Evolutionary conservation across 2,113 vertebrate genomes (phyloP), one percentile per base, ranked within the genome.

Genomic region (Stegostoma tigrinum): DNA sequence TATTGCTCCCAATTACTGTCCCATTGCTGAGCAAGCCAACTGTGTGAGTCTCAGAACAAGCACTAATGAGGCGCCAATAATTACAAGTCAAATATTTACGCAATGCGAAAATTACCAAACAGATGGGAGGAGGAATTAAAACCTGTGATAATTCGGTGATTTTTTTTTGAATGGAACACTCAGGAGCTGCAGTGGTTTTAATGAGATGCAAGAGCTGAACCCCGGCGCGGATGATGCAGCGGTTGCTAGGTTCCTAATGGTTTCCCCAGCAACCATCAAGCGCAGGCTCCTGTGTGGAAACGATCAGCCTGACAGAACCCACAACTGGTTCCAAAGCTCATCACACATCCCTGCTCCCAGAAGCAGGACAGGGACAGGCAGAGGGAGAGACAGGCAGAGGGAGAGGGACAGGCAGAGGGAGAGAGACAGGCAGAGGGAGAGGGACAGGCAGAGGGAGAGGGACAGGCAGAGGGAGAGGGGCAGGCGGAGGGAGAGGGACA

Each of bases 241-340:
- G 97, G 98, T 99, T 98, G 98, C 98, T 97, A 98, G 98, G 98
- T 98, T 98, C 98, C 98, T 97, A 98, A 98, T 98, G 97, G 98
- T 99, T 98, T 98, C 98, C 97, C 97, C 97, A 98, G 98, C 97
- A 97, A 98, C 96, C 96, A 97, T 96, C 97, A 98, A 98, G 97
- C 97, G 97, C 97, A 97, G 97, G 97, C 97, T 98, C 97, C 97
- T 38, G 97, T 97, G 97, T 97, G 97, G 97, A 96, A 97, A 96
- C 97, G 97, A 98, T 97, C 97, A 98, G 97, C 98, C 96, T 93
- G 89, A 93, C 89, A 97, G 97, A 97, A 97, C 97, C 97, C 96
- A 96, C 96, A 97, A 97, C 90, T 95, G 96, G 96, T 96, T 72
- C 89, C 97, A 97, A 97, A 97, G 45, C 97, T 93, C 45, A 96